Conservation (phyloP, 1,140 invertebrate species). For the Pogonomyrmex barbatus region DNA sequence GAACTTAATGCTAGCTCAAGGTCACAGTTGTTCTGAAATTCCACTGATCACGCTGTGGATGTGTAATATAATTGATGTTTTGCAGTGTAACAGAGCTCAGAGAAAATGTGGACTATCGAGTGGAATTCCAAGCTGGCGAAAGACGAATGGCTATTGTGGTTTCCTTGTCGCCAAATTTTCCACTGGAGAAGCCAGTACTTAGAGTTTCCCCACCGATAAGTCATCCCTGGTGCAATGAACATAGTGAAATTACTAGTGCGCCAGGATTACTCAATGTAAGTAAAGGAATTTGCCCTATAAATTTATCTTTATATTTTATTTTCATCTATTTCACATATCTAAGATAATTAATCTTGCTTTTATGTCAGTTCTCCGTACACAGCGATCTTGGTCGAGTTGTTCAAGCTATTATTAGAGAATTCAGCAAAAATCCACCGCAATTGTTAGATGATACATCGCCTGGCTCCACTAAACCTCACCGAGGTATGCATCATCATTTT, state of each 20-base stretch:
- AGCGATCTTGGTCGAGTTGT: conserved; percentile 92
- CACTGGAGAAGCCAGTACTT: conserved; percentile 90
- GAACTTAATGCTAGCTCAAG: not conserved
- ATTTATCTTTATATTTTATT: not conserved
- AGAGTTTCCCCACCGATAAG: conserved; percentile 88
- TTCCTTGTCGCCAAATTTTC: conserved; percentile 89
- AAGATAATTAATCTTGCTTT: conserved; percentile 55
- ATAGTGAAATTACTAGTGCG: conserved; percentile 89
- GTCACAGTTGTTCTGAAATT: not conserved
- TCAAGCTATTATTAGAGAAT: conserved; percentile 92
- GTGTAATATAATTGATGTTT: not conserved
- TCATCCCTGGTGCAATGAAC: conserved; percentile 90
- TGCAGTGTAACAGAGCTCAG: conserved; percentile 89
- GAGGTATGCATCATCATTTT: conserved; percentile 79
- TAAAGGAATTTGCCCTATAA: not conserved
- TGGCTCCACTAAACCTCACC: conserved; percentile 80
- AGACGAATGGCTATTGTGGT: conserved; percentile 89
- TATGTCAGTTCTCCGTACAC: conserved; percentile 89
- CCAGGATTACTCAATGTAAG: conserved; percentile 91
- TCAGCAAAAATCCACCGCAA: conserved; percentile 89
- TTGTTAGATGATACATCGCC: conserved; percentile 83
- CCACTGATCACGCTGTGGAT: not conserved
- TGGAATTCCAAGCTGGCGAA: conserved; percentile 89
- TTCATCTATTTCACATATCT: not conserved
- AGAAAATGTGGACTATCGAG: conserved; percentile 90